Conservation (phyloP, 2,797 vertebrate species). For the Toxotes lorentzi region DNA sequence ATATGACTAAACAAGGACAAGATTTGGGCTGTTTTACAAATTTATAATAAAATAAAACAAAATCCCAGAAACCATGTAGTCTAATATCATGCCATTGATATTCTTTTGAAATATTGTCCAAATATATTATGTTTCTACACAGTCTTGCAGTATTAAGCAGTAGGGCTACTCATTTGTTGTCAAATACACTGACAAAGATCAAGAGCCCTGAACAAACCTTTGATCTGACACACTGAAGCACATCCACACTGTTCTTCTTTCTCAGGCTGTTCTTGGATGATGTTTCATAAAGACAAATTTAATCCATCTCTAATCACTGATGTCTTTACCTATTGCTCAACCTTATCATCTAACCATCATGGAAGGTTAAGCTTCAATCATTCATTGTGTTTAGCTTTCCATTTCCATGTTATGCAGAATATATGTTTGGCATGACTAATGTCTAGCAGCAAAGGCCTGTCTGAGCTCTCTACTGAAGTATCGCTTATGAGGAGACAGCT, state of each 20-base stretch:
- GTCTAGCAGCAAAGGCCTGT: constrained; percentile 9
- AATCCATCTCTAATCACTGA: background rate
- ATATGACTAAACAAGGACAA: background rate
- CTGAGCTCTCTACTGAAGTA: constrained; percentile 12
- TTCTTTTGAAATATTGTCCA: background rate
- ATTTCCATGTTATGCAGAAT: background rate
- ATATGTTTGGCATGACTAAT: background rate
- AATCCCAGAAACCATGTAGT: background rate
- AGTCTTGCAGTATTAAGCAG: background rate
- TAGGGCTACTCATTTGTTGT: background rate
- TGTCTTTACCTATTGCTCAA: background rate
- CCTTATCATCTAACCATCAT: background rate
- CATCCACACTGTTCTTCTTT: background rate
- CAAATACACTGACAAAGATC: background rate
- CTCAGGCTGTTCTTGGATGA: background rate
- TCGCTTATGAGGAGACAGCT: constrained; percentile 21
- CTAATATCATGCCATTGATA: background rate
- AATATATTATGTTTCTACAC: background rate
- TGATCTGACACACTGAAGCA: background rate
- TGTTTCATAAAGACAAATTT: constrained; percentile 2
- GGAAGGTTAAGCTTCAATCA: constrained; percentile 3
- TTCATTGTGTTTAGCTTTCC: constrained; percentile 8
- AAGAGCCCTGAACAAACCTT: background rate
- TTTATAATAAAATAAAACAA: background rate
- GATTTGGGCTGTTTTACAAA: background rate